Percentiles rank a stretch among this genome's conserved stretches.
Conservation (phyloP, 2,797 vertebrate species). For the Enoplosus armatus region DNA sequence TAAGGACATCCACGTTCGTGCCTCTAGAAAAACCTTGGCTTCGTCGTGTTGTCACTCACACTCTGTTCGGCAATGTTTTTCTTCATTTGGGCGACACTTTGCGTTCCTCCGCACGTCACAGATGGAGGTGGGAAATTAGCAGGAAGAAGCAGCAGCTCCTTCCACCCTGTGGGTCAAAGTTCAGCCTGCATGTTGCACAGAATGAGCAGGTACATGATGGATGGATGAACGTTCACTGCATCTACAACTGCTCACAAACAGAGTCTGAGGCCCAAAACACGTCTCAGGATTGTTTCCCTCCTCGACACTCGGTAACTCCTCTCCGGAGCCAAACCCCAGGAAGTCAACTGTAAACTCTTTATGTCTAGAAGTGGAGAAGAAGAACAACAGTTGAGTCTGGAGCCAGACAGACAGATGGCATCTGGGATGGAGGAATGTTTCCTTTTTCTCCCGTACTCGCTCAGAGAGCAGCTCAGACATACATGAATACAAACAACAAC, state of each 20-base stretch:
- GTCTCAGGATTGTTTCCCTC: neutral
- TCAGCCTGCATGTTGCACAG: no score
- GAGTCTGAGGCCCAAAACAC: neutral
- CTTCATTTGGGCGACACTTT: no score
- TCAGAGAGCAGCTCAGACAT: conserved; percentile 28
- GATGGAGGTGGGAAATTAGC: no score
- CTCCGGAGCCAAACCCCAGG: conserved; percentile 52
- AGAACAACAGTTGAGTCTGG: conserved; percentile 64
- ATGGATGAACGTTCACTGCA: neutral
- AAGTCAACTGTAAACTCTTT: conserved; percentile 62
- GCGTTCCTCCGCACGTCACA: no score
- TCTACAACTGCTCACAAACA: neutral
- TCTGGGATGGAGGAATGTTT: conserved; percentile 16
- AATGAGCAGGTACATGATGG: no score
- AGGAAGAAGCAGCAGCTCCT: no score
- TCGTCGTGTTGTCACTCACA: no score
- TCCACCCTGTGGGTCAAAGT: no score
- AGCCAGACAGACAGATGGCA: conserved; percentile 30
- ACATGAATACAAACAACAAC: conserved; percentile 38
- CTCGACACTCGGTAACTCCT: conserved; percentile 42
- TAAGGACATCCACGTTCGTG: no score
- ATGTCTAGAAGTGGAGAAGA: conserved; percentile 34
- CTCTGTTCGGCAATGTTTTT: no score
- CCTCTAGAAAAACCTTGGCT: no score
- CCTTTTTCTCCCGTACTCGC: conserved; percentile 35